Base-by-base conservation (phyloP, 1,140 invertebrate species). In the Drosophila jambulina region DNA sequence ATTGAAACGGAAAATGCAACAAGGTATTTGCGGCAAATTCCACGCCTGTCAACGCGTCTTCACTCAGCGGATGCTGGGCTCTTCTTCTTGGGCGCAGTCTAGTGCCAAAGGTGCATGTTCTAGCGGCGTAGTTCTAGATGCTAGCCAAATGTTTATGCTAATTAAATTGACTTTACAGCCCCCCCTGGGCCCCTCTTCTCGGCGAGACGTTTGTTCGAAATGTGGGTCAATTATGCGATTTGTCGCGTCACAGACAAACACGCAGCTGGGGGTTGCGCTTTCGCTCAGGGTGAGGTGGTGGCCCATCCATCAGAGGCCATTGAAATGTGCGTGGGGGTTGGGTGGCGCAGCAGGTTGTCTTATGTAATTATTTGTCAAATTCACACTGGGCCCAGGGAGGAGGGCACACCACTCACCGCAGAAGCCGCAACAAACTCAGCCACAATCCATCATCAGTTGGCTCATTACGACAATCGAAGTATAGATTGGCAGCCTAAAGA, bases 151-250 rank as follows among this genome's bases (percentile, higher is more conserved):
- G 70, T 75, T 90, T 81, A 68, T 84, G 81, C 85, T 88, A 88
- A 88, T 88, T 88, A 88, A 88, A 90, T 81, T 58, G 75, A 90
- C 81, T 85, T 90, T 78, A 58, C 43, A 25, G 60, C 42, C 45
- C 53, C 25, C 32, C 21, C 42, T 38, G n/a, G 17, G 34, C 7
- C n/a, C 38, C 64, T 51, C 63, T 27, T 43, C 19, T 29, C 60
- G 29, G 68, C 19, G 57, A 42, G 56, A 53, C 68, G 76, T 68
- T 61, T 80, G 68, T 81, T 74, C 71, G 46, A 80, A 86, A 91
- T 91, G 84, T 91, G 67, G 86, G 86, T 91, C 86, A 91, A 91
- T 91, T 91, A 91, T 91, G 86, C 86, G 86, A 91, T 82, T 91
- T 77, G 86, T 91, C 86, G 86, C 86, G 79, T 74, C 79, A 64